Base-by-base conservation (phyloP, 2,888 invertebrate genomes). In the Odontomyia ornata region DNA sequence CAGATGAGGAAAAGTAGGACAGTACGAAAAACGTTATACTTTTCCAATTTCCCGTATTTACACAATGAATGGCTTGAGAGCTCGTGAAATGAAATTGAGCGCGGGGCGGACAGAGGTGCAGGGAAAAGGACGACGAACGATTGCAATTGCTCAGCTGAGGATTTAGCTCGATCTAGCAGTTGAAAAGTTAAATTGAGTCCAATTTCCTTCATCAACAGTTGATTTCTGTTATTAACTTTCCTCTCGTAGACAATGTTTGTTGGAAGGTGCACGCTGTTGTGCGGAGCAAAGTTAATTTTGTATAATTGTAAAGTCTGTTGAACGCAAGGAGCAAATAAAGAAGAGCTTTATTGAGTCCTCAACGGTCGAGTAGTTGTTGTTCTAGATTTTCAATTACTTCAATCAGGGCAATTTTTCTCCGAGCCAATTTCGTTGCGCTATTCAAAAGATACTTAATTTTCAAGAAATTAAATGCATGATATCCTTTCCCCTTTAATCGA, bases 151-250 rank as follows among this genome's bases (percentile, higher is more conserved):
- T 52, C 71, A 72, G 28, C 52, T 52, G 27, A 15, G 71, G 52
- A 52, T 52, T 52, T 56, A 36, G 52, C 46, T 56, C 56, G 56
- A 28, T 56, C 3, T 65, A 28, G 15, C 11, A 72, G 71, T 72
- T 72, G 71, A 72, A 56, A 72, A 72, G 71, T 72, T 72, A 72
- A 72, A 72, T 72, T 72, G 71, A 56, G 71, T 72, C 56, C 71
- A 72, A 72, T 72, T 72, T 72, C 71, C 71, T 52, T 52, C 30
- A 52, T 72, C 71, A 72, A 72, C 71, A 56, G 52, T 72, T 18
- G 52, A 72, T 52, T 65, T 30, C 36, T 65, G 65, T 65, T 65
- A 64, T 64, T 64, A 65, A 65, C 65, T 65, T 36, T 27, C n/a
- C 36, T 27, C n/a, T n/a, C 18, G 65, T 18, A 65, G 65, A 9